Evolutionary conservation across 64 coral and sea anemone genomes (phyloP), one percentile per base, ranked within the genome.

Genomic region (Stichodactyla helianthus): DNA sequence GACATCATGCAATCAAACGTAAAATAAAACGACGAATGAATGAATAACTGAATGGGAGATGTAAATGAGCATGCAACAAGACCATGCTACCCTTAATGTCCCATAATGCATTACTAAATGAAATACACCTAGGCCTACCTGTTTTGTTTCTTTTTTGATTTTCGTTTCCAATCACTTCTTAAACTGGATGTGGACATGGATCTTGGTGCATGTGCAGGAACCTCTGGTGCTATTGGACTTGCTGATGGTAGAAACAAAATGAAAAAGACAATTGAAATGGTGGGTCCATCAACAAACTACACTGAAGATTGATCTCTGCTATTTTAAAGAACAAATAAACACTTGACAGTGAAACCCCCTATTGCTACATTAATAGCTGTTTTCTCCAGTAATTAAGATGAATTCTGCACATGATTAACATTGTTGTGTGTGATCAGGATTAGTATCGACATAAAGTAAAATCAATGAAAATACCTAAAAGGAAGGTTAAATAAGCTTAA

Each of bases 111-210:
- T 52, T 77, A 23, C 13, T 54, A 55, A 22, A 0, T 68, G 19
- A 9, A 2, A 74, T 31, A 74, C n/a, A 74, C 68, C n/a, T 25
- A 74, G 16, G 79, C 90, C 80, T 25, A 92, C 90, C 90, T 92
- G 76, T 80, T 92, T 22, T 82, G 86, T 64, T 92, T 92, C 77
- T 92, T 92, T 83, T 92, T 92, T 55, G 90, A 92, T 60, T 92
- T 92, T 67, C 84, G 57, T 64, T 87, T 87, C 86, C 55, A 81
- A 28, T 92, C 90, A 71, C 78, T 83, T 83, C 86, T 92, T 52
- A 87, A 74, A 77, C 90, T 92, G 68, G 82, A 85, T 52, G 90
- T 71, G 22, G 89, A 91, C 15, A 84, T 84, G 16, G 83, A 5
- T 31, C 28, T 87, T 56, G 77, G 51, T 58, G 78, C 27, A 23